Evolutionary conservation across 2,113 vertebrate genomes (phyloP).

Genomic region (Semicossyphus pulcher): DNA sequence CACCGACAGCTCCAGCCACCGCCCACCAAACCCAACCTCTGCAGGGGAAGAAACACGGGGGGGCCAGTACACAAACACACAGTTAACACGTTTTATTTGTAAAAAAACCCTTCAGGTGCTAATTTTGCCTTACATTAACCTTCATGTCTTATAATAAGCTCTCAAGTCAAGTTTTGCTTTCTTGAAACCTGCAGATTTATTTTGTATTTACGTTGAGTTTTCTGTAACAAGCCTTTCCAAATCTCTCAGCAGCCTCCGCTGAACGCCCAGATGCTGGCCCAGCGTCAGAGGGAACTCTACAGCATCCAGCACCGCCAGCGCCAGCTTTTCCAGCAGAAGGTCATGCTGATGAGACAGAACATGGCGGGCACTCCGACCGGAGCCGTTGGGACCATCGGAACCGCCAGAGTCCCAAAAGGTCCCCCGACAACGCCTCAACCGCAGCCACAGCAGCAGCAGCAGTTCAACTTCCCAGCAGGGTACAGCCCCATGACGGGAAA

Average conservation of each 20-base stretch:
- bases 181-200: too few species aligned
- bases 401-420: conserved; percentile 82
- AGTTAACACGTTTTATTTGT: too few species aligned
- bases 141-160: too few species aligned
- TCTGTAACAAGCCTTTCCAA: not conserved
- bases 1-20: too few species aligned
- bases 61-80: too few species aligned
- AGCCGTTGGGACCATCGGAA: conserved; percentile 82
- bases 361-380: conserved; percentile 80
- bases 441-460: conserved; percentile 78
- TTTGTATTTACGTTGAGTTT: too few species aligned
- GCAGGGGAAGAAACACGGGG: too few species aligned
- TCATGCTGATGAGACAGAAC: conserved; percentile 92
- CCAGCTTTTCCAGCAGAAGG: conserved; percentile 94
- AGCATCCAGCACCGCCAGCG: conserved; percentile 95
- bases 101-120: too few species aligned
- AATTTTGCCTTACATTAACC: too few species aligned
- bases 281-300: conserved; percentile 93
- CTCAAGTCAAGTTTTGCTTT: too few species aligned
- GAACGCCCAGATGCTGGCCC: conserved; percentile 96
- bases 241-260: conserved; percentile 86
- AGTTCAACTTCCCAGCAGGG: conserved; percentile 88
- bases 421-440: conserved; percentile 77
- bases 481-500: conserved; percentile 88
- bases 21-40: too few species aligned